phyloP scores from a whole-genome alignment of 1,140 invertebrate species.

The Papilio polyxenes region DNA sequence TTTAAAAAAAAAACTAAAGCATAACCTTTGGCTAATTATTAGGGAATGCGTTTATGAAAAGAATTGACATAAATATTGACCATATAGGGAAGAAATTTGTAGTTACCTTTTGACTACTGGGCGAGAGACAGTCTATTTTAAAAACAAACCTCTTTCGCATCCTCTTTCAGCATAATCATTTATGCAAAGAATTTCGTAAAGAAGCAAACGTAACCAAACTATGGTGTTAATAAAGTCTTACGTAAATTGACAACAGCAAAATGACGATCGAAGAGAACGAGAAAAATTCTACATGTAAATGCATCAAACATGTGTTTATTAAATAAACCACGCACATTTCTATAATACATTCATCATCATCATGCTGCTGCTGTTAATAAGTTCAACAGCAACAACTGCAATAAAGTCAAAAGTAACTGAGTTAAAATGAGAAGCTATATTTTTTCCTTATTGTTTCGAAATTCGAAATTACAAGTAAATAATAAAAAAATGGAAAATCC shows the following conservation, averaged over 20 bases:
- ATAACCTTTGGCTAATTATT: too few relatives aligned
- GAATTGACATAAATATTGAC: background rate
- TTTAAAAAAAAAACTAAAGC: too few relatives aligned
- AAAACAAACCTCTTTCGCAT: background rate
- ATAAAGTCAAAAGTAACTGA: background rate
- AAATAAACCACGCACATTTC: background rate
- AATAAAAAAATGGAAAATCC: too few relatives aligned
- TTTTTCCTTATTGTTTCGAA: too few relatives aligned
- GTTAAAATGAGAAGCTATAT: too few relatives aligned
- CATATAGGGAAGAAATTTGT: background rate
- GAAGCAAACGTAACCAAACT: slow-evolving; percentile 21
- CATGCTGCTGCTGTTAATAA: background rate
- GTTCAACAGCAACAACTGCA: background rate
- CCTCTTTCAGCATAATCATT: slow-evolving; percentile 8
- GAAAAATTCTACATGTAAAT: background rate
- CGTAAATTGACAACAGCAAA: slow-evolving; percentile 42
- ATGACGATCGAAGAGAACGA: background rate
- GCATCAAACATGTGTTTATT: background rate
- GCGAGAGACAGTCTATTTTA: background rate
- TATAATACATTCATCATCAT: background rate
- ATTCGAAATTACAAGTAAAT: too few relatives aligned
- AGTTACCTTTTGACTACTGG: background rate
- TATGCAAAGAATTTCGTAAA: slow-evolving; percentile 29
- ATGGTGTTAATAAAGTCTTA: slow-evolving; percentile 45
- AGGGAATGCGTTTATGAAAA: background rate